These are phyloP conservation scores for Tetramorium alpestre DNA, from an alignment of 1,140 invertebrate species.

Conservation along the genomic window DNA sequence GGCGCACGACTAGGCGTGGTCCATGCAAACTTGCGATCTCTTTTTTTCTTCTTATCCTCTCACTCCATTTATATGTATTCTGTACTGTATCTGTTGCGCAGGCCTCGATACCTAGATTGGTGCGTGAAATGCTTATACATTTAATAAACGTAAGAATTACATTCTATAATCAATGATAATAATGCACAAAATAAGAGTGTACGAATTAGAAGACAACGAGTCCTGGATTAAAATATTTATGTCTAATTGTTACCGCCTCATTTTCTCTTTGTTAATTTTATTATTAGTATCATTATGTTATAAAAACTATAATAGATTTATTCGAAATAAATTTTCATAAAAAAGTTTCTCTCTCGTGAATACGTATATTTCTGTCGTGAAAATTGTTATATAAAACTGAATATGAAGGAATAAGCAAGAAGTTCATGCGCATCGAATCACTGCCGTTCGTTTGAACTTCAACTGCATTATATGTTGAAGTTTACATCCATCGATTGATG, in stretches of 20 bases:
- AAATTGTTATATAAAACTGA: neutral
- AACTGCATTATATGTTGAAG: neutral
- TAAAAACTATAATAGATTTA: neutral
- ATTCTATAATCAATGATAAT: neutral
- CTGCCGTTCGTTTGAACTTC: neutral
- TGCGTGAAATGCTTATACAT: neutral
- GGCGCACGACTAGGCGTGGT: slow-evolving; percentile 77
- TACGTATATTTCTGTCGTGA: neutral
- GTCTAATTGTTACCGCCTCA: neutral
- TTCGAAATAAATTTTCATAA: neutral
- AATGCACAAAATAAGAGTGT: neutral
- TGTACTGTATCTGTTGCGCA: neutral
- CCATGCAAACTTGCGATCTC: slow-evolving; percentile 65
- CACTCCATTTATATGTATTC: slow-evolving; percentile 46
- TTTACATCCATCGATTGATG: neutral
- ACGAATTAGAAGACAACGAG: neutral
- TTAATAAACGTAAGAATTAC: neutral
- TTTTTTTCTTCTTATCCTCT: slow-evolving; percentile 57
- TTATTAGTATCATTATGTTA: neutral
- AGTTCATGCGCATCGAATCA: neutral
- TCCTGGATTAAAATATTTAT: neutral
- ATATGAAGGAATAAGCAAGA: neutral
- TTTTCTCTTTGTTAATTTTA: neutral
- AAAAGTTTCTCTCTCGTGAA: neutral
- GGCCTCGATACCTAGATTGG: neutral